Evolutionary conservation across 2,888 invertebrate species (phyloP).

Genomic region (Endotricha flammealis): DNA sequence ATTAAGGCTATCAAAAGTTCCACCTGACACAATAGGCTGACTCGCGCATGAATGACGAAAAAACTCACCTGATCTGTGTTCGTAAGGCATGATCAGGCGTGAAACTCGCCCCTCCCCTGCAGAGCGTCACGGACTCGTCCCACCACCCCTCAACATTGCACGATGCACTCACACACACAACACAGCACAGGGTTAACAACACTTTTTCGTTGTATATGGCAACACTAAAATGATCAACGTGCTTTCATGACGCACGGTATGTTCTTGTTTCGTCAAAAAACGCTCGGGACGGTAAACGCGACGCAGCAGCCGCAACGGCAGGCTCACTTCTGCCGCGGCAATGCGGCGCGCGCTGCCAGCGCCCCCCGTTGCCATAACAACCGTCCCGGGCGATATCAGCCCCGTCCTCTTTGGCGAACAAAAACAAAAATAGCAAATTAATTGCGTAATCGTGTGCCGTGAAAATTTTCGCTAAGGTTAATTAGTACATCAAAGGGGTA

Average conservation of each 20-base stretch:
- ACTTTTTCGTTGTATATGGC: constrained; percentile 33
- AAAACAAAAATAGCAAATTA: constrained; percentile 76
- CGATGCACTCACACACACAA: constrained; percentile 54
- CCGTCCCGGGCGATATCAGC: constrained; percentile 68
- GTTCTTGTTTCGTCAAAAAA: constrained; percentile 33
- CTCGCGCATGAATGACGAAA: too few species aligned
- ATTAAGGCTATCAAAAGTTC: too few species aligned
- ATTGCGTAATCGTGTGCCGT: constrained; percentile 67
- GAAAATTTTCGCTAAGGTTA: constrained; percentile 50
- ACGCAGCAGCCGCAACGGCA: constrained; percentile 58
- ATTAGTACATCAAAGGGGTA: constrained; percentile 52
- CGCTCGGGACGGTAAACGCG: constrained; percentile 39
- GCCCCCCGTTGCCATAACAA: constrained; percentile 64
- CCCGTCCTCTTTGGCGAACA: constrained; percentile 55
- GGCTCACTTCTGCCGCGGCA: constrained; percentile 61
- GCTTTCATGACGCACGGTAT: constrained; percentile 47
- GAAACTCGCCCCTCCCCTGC: constrained; percentile 59
- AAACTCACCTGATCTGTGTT: constrained; percentile 70
- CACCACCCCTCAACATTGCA: constrained; percentile 54
- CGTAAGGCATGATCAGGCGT: constrained; percentile 71
- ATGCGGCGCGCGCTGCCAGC: constrained; percentile 72
- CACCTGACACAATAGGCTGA: too few species aligned
- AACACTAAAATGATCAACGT: constrained; percentile 35
- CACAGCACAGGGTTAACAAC: constrained; percentile 31
- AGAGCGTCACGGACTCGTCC: constrained; percentile 53